Evolutionary conservation across 1,140 invertebrate genomes (phyloP), one percentile per base, ranked within the genome.

Genomic region (Ostrea edulis): DNA sequence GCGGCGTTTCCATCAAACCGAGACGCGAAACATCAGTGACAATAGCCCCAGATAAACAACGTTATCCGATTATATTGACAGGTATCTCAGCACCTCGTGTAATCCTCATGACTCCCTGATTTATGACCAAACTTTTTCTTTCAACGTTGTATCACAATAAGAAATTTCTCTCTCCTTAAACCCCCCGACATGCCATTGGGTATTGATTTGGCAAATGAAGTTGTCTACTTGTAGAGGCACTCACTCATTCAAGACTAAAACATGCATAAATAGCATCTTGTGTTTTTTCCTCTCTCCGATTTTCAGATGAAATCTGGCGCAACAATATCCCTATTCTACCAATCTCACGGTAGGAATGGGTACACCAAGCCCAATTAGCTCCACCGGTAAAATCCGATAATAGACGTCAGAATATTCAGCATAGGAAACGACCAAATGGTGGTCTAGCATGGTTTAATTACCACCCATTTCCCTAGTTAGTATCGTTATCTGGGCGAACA

Each of bases 231-330:
- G 25, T 77, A 14, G 68, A 77, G 68, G 25, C 29, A 29, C 12
- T 77, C 12, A 29, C 68, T 77, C 68, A 77, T 77, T 77, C 68
- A 29, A 77, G 68, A 77, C 68, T 44, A 77, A 29, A 29, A 77
- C 14, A 77, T 35, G 55, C 55, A 62, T 62, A 17, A 77, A 35
- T 29, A 77, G 22, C 68, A 22, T 22, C 22, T 77, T 77, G 22
- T 35, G 68, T 35, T 77, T 77, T 77, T 77, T 77, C 9, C 25
- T 71, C 25, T 62, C 25, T 29, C 25, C 68, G 9, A 77, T 35
- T 77, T 77, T 35, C 68, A 77, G 29, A 25, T 44, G 68, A 29
- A 77, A 77, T 77, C 68, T 14, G 14, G 25, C 11, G 25, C 25
- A 77, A 77, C 68, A 25, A 25, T 29, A 11, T 35, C 68, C 29